Percentiles rank a stretch among this genome's conserved stretches.
These are phyloP conservation scores for Parthenolecanium corni DNA, from an alignment of 2,888 invertebrate species.

Conservation along the genomic window DNA sequence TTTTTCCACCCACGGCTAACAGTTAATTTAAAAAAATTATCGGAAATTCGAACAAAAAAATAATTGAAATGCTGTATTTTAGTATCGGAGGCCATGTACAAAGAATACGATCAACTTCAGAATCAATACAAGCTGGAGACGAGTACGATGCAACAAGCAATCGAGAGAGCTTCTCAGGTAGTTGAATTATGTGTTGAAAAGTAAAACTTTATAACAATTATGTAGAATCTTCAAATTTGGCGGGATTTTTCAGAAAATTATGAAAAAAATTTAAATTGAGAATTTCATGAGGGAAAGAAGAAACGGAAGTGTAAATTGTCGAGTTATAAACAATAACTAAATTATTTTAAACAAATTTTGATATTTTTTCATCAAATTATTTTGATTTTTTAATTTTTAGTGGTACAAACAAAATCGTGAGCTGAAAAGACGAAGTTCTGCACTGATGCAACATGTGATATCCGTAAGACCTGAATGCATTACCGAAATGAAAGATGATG, in stretches of 20 bases:
- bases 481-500: conserved; percentile 39
- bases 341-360: too few species aligned
- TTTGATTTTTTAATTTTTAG: too few species aligned
- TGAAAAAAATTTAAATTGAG: too few species aligned
- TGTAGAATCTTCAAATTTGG: too few species aligned
- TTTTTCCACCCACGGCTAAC: conserved; percentile 4
- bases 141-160: conserved; percentile 53
- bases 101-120: conserved; percentile 61
- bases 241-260: too few species aligned
- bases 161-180: conserved; percentile 37
- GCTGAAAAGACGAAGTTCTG: conserved; percentile 55
- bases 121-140: conserved; percentile 62
- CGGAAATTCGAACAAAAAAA: not conserved
- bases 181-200: not conserved
- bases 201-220: too few species aligned
- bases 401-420: conserved; percentile 69
- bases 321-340: too few species aligned
- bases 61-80: conserved; percentile 30
- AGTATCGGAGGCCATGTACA: conserved; percentile 59
- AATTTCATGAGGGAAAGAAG: too few species aligned
- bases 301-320: too few species aligned
- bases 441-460: conserved; percentile 48
- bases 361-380: too few species aligned
- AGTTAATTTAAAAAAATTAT: not conserved
- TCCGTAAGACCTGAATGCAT: conserved; percentile 45